Evolutionary conservation across 2,888 invertebrate species (phyloP).

Genomic region (Halictus quadricinctus): DNA sequence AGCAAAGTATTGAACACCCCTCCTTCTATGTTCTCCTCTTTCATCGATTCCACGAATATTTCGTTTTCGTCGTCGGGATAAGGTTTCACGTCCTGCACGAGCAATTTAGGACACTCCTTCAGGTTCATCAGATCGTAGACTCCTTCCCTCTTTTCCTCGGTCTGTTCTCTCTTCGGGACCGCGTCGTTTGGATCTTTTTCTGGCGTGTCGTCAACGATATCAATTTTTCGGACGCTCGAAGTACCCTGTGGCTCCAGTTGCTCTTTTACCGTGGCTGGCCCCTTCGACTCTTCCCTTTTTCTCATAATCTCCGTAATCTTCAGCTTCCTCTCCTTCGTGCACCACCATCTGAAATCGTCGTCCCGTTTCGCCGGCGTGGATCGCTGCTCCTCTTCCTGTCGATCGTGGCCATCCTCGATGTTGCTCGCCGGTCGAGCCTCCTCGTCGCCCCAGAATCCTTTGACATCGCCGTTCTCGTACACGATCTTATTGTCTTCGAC

Average conservation of each 20-base stretch:
- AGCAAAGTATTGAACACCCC: slow-evolving; percentile 26
- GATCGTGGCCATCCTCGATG: neutral
- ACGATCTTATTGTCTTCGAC: slow-evolving; percentile 68
- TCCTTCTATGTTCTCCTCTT: neutral
- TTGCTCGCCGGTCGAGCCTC: neutral
- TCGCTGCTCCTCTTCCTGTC: neutral
- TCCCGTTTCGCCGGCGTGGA: neutral
- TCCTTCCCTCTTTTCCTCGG: neutral
- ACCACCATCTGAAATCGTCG: slow-evolving; percentile 53
- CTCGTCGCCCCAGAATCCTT: slow-evolving; percentile 60
- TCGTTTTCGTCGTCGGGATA: slow-evolving; percentile 5
- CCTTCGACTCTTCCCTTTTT: slow-evolving; percentile 32
- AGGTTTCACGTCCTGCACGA: slow-evolving; percentile 15
- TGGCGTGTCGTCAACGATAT: neutral
- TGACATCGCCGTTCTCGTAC: slow-evolving; percentile 64
- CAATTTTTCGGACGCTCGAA: neutral
- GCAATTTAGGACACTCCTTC: slow-evolving; percentile 33
- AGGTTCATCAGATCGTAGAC: slow-evolving; percentile 52
- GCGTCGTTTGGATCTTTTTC: neutral
- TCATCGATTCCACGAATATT: neutral
- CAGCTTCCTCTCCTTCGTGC: slow-evolving; percentile 50
- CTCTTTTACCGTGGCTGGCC: neutral
- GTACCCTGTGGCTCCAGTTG: neutral
- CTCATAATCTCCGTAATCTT: slow-evolving; percentile 47
- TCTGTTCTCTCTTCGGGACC: neutral